phyloP scores from a whole-genome alignment of 1,140 invertebrate genomes.

The Ectropis grisescens region DNA sequence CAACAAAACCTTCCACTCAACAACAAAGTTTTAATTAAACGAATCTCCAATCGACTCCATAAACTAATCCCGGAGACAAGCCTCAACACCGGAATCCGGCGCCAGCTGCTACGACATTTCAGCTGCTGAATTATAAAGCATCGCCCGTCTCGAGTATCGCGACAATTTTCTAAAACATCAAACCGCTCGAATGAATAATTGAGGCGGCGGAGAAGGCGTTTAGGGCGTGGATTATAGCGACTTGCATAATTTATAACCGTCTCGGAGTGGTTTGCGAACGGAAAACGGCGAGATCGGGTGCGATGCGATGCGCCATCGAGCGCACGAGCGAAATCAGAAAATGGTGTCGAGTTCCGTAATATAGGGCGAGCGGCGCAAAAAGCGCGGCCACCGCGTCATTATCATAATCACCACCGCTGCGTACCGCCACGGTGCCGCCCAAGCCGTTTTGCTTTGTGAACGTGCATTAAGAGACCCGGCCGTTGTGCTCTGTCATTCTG shows the following conservation, averaged over 20 bases:
- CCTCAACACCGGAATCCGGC: constrained; percentile 3
- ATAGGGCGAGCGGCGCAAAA: constrained; percentile 53
- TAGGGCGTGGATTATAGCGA: constrained; percentile 63
- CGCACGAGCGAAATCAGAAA: constrained; percentile 32
- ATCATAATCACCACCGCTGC: constrained; percentile 64
- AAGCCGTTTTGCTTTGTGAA: constrained; percentile 62
- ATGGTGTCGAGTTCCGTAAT: constrained; percentile 50
- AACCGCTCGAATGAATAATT: constrained; percentile 65
- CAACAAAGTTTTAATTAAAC: too few relatives aligned
- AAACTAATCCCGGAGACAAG: too few relatives aligned
- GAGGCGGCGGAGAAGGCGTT: constrained; percentile 57
- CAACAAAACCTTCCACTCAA: constrained; percentile 14
- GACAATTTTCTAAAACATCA: constrained; percentile 67
- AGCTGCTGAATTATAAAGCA: constrained; percentile 45
- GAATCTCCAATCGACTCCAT: too few relatives aligned
- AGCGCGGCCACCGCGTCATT: constrained; percentile 63
- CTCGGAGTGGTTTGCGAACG: constrained; percentile 40
- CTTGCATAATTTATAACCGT: constrained; percentile 64
- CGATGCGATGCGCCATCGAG: constrained; percentile 17
- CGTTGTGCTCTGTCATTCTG: constrained; percentile 61
- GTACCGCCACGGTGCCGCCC: constrained; percentile 49
- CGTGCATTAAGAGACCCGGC: constrained; percentile 60
- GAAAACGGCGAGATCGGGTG: constrained; percentile 19
- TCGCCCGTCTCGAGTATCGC: constrained; percentile 43
- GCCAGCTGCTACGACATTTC: constrained; percentile 38